Base-by-base conservation (phyloP, 2,797 vertebrate genomes). In the Spea hammondii region DNA sequence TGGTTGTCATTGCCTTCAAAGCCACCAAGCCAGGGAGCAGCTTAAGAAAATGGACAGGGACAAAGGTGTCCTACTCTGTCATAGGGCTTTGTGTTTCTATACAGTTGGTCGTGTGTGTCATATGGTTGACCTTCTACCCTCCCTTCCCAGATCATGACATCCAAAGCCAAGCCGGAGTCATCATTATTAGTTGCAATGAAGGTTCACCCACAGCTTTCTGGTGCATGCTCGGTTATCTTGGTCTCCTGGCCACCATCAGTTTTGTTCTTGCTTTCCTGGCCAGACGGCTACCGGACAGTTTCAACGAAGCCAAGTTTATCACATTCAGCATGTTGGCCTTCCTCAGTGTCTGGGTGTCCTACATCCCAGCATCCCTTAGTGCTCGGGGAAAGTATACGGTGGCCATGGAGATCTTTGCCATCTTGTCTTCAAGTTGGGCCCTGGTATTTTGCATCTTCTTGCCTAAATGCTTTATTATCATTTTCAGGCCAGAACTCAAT, bases 281-380 rank as follows among this genome's bases (percentile, higher is more conserved):
- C 45, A 47, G 74, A 66, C 55, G 55, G 6, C 74, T 83, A 48
- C 83, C 79, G 7, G 83, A 83, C 32, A 78, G n/a, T 45, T 83
- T 83, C 14, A 83, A 81, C 62, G 79, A 83, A 62, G 83, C 79
- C 62, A 83, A 83, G 8, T 78, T 81, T 6, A 81, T 81, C 51
- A 81, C 79, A 5, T 83, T 83, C 72, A 81, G 79, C 64, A 81
- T 81, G 79, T 7, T 76, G 65, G 74, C 74, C 65, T 76, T 76
- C 17, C 74, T 76, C 4, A 76, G 8, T 8, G 74, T 76, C 32
- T 77, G 66, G 66, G 48, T 70, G 12, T 64, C 65, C 17, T 76
- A 67, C 11, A 69, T 70, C 14, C 66, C 76, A 50, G 76, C 54
- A 14, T 70, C 69, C 44, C 67, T 70, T 4, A 70, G 76, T 32